phyloP scores from a whole-genome alignment of 2,888 invertebrate species.

The Ametastegia equiseti region DNA sequence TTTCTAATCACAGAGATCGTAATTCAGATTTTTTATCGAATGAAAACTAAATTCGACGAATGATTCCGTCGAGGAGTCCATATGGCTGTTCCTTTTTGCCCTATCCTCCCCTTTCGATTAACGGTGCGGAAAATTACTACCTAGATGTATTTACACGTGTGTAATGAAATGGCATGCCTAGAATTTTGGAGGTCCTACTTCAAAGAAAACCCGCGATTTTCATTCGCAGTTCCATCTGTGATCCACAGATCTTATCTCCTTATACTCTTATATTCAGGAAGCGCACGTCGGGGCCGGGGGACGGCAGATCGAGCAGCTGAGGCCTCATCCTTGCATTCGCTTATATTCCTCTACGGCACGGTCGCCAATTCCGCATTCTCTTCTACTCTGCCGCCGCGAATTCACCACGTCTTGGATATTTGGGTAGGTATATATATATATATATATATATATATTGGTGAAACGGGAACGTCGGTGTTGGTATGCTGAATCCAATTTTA shows the following conservation, averaged over 20 bases:
- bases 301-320: neutral
- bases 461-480: slow-evolving; percentile 11
- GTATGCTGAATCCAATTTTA: slow-evolving; percentile 58
- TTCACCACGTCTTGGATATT: slow-evolving; percentile 1
- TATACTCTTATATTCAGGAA: slow-evolving; percentile 6
- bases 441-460: neutral
- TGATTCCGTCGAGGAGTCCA: too few species aligned
- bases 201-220: slow-evolving; percentile 14
- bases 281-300: neutral
- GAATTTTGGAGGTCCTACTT: slow-evolving; percentile 26
- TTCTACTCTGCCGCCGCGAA: neutral
- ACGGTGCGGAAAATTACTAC: neutral
- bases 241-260: slow-evolving; percentile 17
- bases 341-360: neutral
- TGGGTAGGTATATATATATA: neutral
- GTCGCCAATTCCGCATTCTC: slow-evolving; percentile 25
- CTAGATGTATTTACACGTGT: neutral
- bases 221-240: neutral
- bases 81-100: too few species aligned
- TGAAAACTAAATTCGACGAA: too few species aligned
- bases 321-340: neutral
- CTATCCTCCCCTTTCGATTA: too few species aligned
- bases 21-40: too few species aligned
- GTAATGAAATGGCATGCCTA: slow-evolving; percentile 1
- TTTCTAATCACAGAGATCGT: too few species aligned